Percentiles rank a stretch among this genome's conserved stretches.
phyloP scores from a whole-genome alignment of 2,797 vertebrate genomes.

The Sebastes trivittatus region DNA sequence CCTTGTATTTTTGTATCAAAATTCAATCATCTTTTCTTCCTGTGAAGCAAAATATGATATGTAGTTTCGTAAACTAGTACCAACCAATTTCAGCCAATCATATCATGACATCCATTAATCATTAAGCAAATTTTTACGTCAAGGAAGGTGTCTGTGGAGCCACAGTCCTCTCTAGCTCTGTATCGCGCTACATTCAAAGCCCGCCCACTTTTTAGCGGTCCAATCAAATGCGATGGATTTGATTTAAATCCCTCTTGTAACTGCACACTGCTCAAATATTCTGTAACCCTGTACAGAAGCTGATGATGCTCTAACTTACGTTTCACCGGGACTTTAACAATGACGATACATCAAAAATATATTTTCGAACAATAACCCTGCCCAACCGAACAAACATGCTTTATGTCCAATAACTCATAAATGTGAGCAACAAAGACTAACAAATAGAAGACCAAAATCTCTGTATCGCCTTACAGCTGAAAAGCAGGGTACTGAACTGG shows the following conservation, averaged over 20 bases:
- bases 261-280: too few species aligned
- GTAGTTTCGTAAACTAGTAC: not conserved
- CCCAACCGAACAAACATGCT: not conserved
- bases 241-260: too few species aligned
- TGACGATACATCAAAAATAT: not conserved
- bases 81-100: not conserved
- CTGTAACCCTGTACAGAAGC: too few species aligned
- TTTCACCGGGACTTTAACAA: too few species aligned
- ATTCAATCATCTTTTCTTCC: not conserved
- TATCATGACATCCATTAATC: too few species aligned
- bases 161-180: too few species aligned
- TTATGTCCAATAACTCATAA: not conserved
- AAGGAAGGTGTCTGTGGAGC: too few species aligned
- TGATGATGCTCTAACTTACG: too few species aligned
- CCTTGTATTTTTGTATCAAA: not conserved
- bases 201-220: too few species aligned
- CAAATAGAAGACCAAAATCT: not conserved
- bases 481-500: not conserved
- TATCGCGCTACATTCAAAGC: too few species aligned
- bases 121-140: fast-evolving
- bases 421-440: not conserved
- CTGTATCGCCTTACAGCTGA: not conserved
- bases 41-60: not conserved
- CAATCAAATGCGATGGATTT: too few species aligned
- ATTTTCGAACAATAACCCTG: not conserved